phyloP scores from a whole-genome alignment of 37 sponge, comb jelly and placozoan genomes.

The Amphimedon queenslandica region DNA sequence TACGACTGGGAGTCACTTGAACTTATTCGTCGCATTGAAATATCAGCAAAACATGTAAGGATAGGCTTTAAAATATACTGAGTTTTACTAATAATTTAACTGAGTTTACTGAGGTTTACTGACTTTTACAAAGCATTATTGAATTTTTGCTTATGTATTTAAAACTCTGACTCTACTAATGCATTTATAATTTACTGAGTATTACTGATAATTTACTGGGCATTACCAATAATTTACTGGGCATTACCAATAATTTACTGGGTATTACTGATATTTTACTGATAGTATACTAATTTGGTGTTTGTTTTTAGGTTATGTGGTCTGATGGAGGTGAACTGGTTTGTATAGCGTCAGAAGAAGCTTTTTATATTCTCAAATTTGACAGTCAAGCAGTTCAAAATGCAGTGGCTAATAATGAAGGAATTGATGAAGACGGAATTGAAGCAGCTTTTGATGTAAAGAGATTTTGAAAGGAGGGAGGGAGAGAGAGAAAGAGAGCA shows the following conservation, averaged over 20 bases:
- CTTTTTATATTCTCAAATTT: conserved; percentile 74
- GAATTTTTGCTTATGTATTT: too few relatives aligned
- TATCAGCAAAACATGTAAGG: conserved; percentile 66
- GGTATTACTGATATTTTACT: too few relatives aligned
- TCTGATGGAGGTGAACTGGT: conserved; percentile 80
- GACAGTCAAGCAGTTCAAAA: conserved; percentile 33
- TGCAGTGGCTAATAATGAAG: conserved; percentile 53
- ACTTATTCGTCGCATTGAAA: conserved; percentile 80
- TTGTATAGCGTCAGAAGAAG: conserved; percentile 71
- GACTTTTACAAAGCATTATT: too few relatives aligned
- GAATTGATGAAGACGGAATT: conserved; percentile 84
- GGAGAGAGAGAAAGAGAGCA: neutral
- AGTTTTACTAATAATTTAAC: neutral
- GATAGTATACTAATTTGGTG: too few relatives aligned
- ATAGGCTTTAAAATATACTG: neutral
- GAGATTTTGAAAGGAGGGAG: neutral
- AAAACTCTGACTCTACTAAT: too few relatives aligned
- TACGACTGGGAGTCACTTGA: conserved; percentile 89
- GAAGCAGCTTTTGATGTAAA: conserved; percentile 85
- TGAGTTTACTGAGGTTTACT: neutral
- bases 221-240: too few relatives aligned
- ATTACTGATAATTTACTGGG: too few relatives aligned
- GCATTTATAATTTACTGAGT: too few relatives aligned
- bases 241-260: too few relatives aligned
- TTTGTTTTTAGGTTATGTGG: conserved; percentile 74